Percentiles rank a stretch among this genome's conserved stretches.
Conservation (phyloP, 2,797 vertebrate genomes). For the Macroramphosus scolopax region DNA sequence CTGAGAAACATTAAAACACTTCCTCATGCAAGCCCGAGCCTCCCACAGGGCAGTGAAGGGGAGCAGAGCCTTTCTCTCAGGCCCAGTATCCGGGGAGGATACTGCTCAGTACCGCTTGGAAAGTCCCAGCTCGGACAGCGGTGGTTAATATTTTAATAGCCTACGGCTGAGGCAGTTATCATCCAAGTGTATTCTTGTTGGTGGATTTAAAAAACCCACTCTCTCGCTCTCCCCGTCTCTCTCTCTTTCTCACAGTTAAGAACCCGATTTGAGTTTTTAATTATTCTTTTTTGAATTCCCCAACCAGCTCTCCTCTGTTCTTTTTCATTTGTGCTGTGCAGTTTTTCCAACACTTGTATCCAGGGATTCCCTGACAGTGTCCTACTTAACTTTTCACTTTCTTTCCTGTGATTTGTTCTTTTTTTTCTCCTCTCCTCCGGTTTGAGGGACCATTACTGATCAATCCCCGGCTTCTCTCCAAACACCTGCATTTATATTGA, state of each 20-base stretch:
- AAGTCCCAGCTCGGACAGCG: slow-evolving; percentile 79
- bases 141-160: slow-evolving; percentile 83
- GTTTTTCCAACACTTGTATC: slow-evolving; percentile 76
- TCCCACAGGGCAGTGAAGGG: slow-evolving; percentile 76
- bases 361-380: slow-evolving; percentile 78
- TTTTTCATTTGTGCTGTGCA: slow-evolving; percentile 79
- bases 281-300: slow-evolving; percentile 82
- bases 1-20: slow-evolving; percentile 82
- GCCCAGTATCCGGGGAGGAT: slow-evolving; percentile 78
- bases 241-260: slow-evolving; percentile 75
- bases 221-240: slow-evolving; percentile 53
- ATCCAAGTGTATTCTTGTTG: slow-evolving; percentile 80
- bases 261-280: slow-evolving; percentile 82
- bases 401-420: slow-evolving; percentile 77
- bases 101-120: slow-evolving; percentile 76
- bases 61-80: slow-evolving; percentile 78
- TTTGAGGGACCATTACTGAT: slow-evolving; percentile 76
- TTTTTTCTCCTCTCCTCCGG: slow-evolving; percentile 45
- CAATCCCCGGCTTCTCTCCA: slow-evolving; percentile 71
- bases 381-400: slow-evolving; percentile 83
- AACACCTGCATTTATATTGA: slow-evolving; percentile 78
- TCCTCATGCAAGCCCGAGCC: slow-evolving; percentile 77
- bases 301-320: slow-evolving; percentile 78
- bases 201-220: slow-evolving; percentile 69
- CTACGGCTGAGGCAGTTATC: slow-evolving; percentile 79